Conservation (phyloP, 2,797 vertebrate genomes). For the Fringilla coelebs region DNA sequence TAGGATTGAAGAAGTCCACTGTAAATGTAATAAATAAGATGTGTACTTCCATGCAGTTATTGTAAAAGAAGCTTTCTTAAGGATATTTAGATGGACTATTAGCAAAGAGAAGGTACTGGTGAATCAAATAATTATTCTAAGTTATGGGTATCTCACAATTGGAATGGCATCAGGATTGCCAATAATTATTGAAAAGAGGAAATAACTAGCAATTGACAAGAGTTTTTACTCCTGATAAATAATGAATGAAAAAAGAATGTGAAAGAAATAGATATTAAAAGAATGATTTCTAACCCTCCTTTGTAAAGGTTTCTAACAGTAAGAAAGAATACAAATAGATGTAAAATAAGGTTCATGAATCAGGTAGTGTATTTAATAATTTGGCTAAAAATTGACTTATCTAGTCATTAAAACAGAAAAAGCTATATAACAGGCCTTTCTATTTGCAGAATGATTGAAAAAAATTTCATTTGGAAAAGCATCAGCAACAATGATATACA, state of each 20-base stretch:
- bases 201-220: background rate
- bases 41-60: background rate
- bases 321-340: background rate
- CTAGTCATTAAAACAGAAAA: background rate
- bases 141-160: background rate
- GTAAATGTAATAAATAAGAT: conserved; percentile 61
- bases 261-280: background rate
- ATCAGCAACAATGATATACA: background rate
- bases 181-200: background rate
- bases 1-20: background rate
- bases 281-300: background rate
- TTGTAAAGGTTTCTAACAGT: background rate
- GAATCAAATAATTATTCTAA: background rate
- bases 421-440: background rate
- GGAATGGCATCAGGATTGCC: background rate
- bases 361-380: background rate
- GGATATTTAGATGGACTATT: background rate
- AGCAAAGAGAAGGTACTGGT: background rate
- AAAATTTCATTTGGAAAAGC: background rate
- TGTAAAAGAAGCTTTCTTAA: background rate
- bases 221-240: background rate
- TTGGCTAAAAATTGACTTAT: background rate
- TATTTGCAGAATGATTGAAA: background rate
- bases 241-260: background rate
- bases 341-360: background rate